phyloP scores from a whole-genome alignment of 2,888 invertebrate genomes.

The Eumacrocentrus americanus region DNA sequence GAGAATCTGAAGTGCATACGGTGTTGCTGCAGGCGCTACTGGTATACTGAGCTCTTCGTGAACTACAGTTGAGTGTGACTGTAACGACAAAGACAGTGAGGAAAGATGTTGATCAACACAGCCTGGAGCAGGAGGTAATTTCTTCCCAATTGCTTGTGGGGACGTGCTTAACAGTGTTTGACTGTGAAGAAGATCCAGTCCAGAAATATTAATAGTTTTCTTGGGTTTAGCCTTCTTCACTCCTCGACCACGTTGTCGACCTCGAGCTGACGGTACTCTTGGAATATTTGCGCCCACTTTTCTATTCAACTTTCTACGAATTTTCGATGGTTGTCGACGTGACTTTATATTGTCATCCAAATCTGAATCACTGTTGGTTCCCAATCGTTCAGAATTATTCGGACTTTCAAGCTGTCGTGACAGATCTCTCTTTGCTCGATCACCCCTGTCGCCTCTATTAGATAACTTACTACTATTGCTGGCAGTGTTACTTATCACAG shows the following conservation, averaged over 20 bases:
- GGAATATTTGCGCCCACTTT: constrained; percentile 49
- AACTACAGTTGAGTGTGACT: constrained; percentile 69
- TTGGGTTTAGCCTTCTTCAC: constrained; percentile 69
- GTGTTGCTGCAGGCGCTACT: constrained; percentile 76
- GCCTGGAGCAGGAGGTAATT: constrained; percentile 86
- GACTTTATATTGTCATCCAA: constrained; percentile 51
- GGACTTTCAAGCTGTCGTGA: constrained; percentile 64
- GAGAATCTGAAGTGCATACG: constrained; percentile 85
- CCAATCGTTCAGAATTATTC: constrained; percentile 56
- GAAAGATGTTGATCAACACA: constrained; percentile 91
- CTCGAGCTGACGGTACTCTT: constrained; percentile 48
- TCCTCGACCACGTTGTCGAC: constrained; percentile 63
- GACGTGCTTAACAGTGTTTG: constrained; percentile 88
- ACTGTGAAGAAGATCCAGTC: constrained; percentile 85
- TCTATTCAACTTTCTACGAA: constrained; percentile 54
- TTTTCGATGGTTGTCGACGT: constrained; percentile 53
- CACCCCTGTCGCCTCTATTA: constrained; percentile 55
- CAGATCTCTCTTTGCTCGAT: constrained; percentile 64
- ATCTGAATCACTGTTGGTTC: constrained; percentile 58
- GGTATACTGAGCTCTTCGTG: constrained; percentile 87
- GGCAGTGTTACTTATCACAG: constrained; percentile 62
- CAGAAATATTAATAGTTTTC: constrained; percentile 79
- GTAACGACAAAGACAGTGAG: constrained; percentile 70
- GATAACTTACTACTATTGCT: constrained; percentile 57
- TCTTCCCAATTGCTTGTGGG: constrained; percentile 73